Base-by-base conservation (phyloP, 1,140 invertebrate genomes). In the Ostrea edulis region DNA sequence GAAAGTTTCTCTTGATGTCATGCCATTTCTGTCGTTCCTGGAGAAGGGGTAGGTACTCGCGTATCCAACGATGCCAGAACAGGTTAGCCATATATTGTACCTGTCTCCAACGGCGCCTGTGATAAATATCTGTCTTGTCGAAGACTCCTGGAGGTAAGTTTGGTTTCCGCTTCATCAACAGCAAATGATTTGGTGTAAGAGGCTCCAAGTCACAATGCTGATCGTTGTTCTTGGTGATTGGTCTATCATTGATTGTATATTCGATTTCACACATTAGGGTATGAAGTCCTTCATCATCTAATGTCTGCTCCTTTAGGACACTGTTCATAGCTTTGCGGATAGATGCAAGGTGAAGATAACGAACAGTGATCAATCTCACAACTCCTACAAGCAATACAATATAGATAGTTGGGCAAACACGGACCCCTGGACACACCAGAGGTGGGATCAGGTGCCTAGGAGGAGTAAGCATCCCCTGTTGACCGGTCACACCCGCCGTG, bases 21-120 rank as follows among this genome's bases (percentile, higher is more conserved):
- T 52, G 22, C 89, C 91, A 92, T 62, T 91, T 91, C 25, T 91
- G 89, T 55, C 90, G 62, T 68, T 85, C 83, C 55, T 89, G 87
- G 9, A 92, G 35, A 52, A 77, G 8, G 2, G 87, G 87, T 35
- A 92, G 81, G 35, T 92, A 92, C 77, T 92, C 90, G 2, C 54
- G 53, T 8, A 52, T 17, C 92, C 92, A 92, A 12, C 91, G 55
- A 2, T 65, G 14, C 89, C 92, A 92, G 68, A 92, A 91, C 71
- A 90, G 20, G 53, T 92, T 86, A 2, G 91, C 84, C 58, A 92
- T 77, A 84, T 90, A 89, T 77, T 92, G 90, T 20, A 90, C 81
- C 44, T 86, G 84, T 54, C 89, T 51, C 90, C 90, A 92, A 5
- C 88, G 17, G 20, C 88, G 84, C 14, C 86, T 83, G 14, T 20